Evolutionary conservation across 2,113 vertebrate species (phyloP).

Genomic region (Oceanites oceanicus): DNA sequence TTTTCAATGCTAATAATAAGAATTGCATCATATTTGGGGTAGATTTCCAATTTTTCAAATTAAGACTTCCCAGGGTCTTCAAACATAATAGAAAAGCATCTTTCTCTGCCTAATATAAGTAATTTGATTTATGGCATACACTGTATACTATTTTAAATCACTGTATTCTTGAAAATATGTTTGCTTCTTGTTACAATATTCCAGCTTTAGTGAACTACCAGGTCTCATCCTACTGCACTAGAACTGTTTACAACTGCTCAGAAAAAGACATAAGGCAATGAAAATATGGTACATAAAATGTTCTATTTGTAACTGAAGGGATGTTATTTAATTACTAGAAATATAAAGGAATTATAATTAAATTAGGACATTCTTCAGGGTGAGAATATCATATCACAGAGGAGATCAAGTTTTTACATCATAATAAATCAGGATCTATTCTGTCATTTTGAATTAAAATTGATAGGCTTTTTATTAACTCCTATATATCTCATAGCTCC

Average conservation of each 20-base stretch:
- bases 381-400: not conserved
- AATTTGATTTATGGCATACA: not conserved
- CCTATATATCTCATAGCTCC: not conserved
- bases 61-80: not conserved
- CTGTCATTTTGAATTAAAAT: constrained; percentile 44
- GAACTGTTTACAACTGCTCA: not conserved
- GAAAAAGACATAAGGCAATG: not conserved
- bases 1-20: not conserved
- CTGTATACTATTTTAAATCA: not conserved
- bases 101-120: not conserved
- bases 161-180: not conserved
- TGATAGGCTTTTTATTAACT: constrained; percentile 55
- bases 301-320: not conserved
- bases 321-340: constrained; percentile 33
- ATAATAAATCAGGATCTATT: constrained; percentile 35
- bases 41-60: not conserved
- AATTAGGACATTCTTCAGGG: constrained; percentile 31
- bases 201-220: not conserved
- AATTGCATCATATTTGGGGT: not conserved
- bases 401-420: not conserved
- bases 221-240: not conserved
- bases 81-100: not conserved
- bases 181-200: not conserved
- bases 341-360: constrained; percentile 25
- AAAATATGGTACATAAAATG: not conserved